These are phyloP conservation scores for Megalonaias nervosa DNA, from an alignment of 1,140 invertebrate species.

Conservation along the genomic window DNA sequence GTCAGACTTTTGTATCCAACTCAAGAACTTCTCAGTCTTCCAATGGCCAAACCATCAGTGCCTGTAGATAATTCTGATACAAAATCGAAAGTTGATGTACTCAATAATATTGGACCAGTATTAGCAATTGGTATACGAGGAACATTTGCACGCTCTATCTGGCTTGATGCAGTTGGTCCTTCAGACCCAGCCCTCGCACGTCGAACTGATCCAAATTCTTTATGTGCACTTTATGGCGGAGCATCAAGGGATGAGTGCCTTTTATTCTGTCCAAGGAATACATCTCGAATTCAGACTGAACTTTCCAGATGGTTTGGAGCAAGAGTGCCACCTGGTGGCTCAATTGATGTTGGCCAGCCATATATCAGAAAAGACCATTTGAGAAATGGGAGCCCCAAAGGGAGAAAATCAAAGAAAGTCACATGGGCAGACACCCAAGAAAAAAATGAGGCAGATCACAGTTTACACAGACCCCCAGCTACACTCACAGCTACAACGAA, in stretches of 20 bases:
- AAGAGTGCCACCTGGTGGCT: constrained; percentile 55
- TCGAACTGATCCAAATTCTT: constrained; percentile 66
- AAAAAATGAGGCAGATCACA: constrained; percentile 3
- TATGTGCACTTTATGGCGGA: constrained; percentile 66
- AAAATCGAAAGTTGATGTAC: constrained; percentile 41
- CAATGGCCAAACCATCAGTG: constrained; percentile 20
- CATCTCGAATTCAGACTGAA: constrained; percentile 53
- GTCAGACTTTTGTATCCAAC: constrained; percentile 57
- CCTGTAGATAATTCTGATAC: constrained; percentile 27
- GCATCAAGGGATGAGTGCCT: constrained; percentile 57
- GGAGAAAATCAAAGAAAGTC: constrained; percentile 47
- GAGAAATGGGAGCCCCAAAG: constrained; percentile 45
- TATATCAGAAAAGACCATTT: constrained; percentile 48
- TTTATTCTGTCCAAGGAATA: constrained; percentile 62
- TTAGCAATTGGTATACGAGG: constrained; percentile 64
- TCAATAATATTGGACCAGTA: constrained; percentile 62
- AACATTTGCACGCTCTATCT: constrained; percentile 57
- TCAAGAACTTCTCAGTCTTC: constrained; percentile 43
- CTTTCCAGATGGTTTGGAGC: constrained; percentile 66
- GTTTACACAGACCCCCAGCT: constrained; percentile 50
- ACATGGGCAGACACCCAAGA: constrained; percentile 25
- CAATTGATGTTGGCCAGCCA: constrained; percentile 63
- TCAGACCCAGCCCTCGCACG: constrained; percentile 62
- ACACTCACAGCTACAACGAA: constrained; percentile 58
- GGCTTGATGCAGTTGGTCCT: constrained; percentile 66